These are phyloP conservation scores for Zosterops pallidus DNA, from an alignment of 2,113 vertebrate species.

Conservation along the genomic window DNA sequence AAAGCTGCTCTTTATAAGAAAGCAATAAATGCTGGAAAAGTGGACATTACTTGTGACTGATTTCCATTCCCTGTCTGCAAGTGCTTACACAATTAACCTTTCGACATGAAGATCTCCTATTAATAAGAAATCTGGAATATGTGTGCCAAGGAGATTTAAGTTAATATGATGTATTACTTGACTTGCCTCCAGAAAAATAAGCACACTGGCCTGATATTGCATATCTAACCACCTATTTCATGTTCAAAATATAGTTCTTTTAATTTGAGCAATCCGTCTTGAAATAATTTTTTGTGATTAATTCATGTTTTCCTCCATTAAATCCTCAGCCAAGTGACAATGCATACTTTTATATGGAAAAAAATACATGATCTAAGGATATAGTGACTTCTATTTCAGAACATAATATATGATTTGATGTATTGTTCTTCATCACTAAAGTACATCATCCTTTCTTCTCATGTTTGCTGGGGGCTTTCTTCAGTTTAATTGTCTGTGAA, in stretches of 20 bases:
- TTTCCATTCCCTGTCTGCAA: background rate
- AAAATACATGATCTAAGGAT: background rate
- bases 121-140: background rate
- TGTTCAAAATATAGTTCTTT: background rate
- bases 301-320: background rate
- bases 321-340: background rate
- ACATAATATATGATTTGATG: fast-evolving
- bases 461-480: background rate
- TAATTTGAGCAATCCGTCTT: background rate
- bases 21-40: background rate
- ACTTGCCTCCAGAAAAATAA: constrained; percentile 15
- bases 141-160: background rate
- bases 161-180: background rate
- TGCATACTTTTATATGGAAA: background rate
- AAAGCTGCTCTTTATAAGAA: background rate
- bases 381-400: background rate
- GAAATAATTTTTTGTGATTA: background rate
- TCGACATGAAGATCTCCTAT: background rate
- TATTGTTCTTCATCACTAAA: background rate
- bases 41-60: background rate
- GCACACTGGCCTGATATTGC: background rate
- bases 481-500: background rate
- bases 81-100: constrained; percentile 46
- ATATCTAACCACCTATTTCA: background rate
- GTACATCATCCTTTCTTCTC: background rate